A percentile compares a stretch with the other conserved stretches of the same genome.
phyloP scores from a whole-genome alignment of 2,888 invertebrate genomes.

The Leucoma salicis region DNA sequence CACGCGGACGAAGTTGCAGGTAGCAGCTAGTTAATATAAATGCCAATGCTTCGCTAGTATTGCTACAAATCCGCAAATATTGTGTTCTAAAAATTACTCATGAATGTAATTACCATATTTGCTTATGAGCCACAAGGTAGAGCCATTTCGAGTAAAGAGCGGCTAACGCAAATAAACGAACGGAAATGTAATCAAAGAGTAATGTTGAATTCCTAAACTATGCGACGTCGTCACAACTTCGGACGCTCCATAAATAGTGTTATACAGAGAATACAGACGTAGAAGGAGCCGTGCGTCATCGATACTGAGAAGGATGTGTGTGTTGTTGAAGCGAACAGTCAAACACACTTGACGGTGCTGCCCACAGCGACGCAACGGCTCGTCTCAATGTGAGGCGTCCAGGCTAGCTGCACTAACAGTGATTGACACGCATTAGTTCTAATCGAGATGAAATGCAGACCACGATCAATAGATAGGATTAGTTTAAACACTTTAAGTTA shows the following conservation, averaged over 20 bases:
- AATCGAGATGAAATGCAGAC: slow-evolving; percentile 41
- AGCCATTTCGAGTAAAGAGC: slow-evolving; percentile 18
- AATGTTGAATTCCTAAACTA: slow-evolving; percentile 42
- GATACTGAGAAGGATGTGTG: slow-evolving; percentile 46
- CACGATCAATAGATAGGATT: slow-evolving; percentile 12
- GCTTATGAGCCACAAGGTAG: slow-evolving; percentile 21
- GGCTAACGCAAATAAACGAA: slow-evolving; percentile 23
- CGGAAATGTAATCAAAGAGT: slow-evolving; percentile 28
- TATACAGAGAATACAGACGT: slow-evolving; percentile 43
- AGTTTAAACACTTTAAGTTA: background rate
- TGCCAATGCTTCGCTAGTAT: too few species aligned
- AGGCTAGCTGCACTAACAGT: slow-evolving; percentile 24
- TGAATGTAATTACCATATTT: slow-evolving; percentile 27
- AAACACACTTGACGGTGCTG: slow-evolving; percentile 58
- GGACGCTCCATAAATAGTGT: slow-evolving; percentile 64
- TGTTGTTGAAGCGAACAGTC: slow-evolving; percentile 41
- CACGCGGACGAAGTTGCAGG: too few species aligned
- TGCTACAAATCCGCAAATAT: too few species aligned
- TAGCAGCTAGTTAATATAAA: too few species aligned
- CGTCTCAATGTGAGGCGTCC: slow-evolving; percentile 19
- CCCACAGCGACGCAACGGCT: slow-evolving; percentile 37
- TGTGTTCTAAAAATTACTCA: slow-evolving; percentile 34
- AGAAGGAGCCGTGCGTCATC: slow-evolving; percentile 58
- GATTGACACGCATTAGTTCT: slow-evolving; percentile 42
- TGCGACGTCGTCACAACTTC: slow-evolving; percentile 32